Percentiles rank a stretch among this genome's conserved stretches.
Evolutionary conservation across 2,797 vertebrate species (phyloP).

Genomic region (Toxotes lorentzi): DNA sequence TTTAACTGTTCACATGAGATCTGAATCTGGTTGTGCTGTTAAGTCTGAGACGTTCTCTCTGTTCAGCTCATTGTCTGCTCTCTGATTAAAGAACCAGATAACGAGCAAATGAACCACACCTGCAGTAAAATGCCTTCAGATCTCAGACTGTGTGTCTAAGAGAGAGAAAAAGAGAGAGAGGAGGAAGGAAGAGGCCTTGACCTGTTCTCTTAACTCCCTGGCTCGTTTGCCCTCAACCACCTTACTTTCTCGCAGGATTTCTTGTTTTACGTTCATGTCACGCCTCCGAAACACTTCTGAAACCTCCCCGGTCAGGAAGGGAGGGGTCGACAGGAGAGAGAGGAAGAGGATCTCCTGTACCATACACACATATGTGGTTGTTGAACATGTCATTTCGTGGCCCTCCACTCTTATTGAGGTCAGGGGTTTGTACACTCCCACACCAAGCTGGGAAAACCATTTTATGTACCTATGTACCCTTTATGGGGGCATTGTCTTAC

Average conservation of each 20-base stretch:
- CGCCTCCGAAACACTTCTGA: conserved; percentile 17
- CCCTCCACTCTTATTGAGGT: not conserved
- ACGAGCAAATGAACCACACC: conserved; percentile 33
- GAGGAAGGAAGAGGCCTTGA: conserved; percentile 12
- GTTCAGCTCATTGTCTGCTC: not conserved
- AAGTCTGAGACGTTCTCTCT: conserved; percentile 32
- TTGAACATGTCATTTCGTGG: not conserved
- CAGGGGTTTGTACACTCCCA: not conserved
- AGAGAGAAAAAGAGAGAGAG: not conserved
- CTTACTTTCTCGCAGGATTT: conserved; percentile 56
- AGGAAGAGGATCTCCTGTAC: not conserved
- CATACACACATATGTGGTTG: too few species aligned
- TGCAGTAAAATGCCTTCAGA: conserved; percentile 44
- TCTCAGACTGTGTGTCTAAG: not conserved
- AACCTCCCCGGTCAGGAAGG: conserved; percentile 14
- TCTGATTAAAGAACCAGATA: conserved; percentile 37
- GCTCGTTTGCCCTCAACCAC: not conserved
- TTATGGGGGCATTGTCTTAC: too few species aligned
- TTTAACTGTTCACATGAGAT: not conserved
- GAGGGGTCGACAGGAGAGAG: not conserved
- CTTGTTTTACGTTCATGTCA: conserved; percentile 32
- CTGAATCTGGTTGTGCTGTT: not conserved
- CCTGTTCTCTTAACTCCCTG: conserved; percentile 12
- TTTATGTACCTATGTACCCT: not conserved
- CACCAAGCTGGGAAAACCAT: not conserved